Evolutionary conservation across 2,888 invertebrate genomes (phyloP).

Genomic region (Eulithis testata): DNA sequence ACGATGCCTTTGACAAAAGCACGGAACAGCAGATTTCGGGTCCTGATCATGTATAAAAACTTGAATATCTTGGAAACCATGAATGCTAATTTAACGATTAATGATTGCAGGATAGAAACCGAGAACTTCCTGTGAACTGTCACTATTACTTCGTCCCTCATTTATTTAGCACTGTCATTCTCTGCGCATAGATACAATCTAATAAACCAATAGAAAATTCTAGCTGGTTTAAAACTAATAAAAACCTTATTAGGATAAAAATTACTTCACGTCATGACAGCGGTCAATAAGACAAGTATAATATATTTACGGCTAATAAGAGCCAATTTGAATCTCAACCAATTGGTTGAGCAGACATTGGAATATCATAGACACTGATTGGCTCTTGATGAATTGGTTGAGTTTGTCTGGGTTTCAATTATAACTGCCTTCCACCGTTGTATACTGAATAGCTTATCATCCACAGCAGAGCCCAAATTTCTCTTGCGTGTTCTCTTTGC

Average conservation of each 20-base stretch:
- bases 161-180: too few species aligned
- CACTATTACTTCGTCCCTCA: too few species aligned
- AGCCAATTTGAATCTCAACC: conserved; percentile 24
- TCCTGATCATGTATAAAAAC: too few species aligned
- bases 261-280: conserved; percentile 7
- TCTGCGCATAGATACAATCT: too few species aligned
- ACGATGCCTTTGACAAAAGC: too few species aligned
- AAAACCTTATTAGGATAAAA: conserved; percentile 5
- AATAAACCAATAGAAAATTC: neutral
- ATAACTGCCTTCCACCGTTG: neutral
- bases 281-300: conserved; percentile 12
- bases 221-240: neutral
- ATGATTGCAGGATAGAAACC: too few species aligned
- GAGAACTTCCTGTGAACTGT: too few species aligned
- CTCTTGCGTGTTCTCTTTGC: too few species aligned
- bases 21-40: too few species aligned
- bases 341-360: conserved; percentile 27
- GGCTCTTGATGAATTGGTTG: conserved; percentile 12
- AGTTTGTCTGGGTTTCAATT: conserved; percentile 21
- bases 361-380: conserved; percentile 24
- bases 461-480: too few species aligned
- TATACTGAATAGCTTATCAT: neutral
- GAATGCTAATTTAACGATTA: too few species aligned
- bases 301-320: conserved; percentile 24
- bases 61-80: too few species aligned